Percentiles rank a stretch among this genome's conserved stretches.
phyloP scores from a whole-genome alignment of 2,888 invertebrate genomes.

The Pterostichus madidus region DNA sequence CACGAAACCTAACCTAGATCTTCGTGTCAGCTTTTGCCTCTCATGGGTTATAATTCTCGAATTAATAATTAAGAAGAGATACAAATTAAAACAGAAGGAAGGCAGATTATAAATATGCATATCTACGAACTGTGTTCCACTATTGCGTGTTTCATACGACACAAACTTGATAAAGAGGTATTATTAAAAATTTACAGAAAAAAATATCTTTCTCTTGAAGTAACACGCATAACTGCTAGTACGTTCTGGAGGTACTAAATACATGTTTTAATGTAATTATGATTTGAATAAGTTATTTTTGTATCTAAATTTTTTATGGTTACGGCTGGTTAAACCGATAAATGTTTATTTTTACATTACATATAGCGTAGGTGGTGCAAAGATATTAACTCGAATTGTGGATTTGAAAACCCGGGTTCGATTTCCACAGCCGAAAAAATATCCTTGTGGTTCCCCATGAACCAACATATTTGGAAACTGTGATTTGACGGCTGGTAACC shows the following conservation, averaged over 20 bases:
- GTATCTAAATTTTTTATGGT: no score
- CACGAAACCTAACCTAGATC: slow-evolving; percentile 1
- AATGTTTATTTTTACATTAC: no score
- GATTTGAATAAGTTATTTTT: background rate
- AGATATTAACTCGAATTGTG: no score
- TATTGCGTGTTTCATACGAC: slow-evolving; percentile 14
- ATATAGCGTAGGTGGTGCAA: no score
- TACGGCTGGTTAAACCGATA: no score
- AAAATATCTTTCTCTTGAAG: background rate
- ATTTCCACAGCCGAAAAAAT: no score
- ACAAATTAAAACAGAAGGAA: slow-evolving; percentile 25
- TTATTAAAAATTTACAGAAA: slow-evolving; percentile 38
- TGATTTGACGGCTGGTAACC: no score
- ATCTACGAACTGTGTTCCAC: background rate
- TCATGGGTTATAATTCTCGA: slow-evolving; percentile 18
- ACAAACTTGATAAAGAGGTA: slow-evolving; percentile 35
- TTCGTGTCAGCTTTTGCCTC: slow-evolving; percentile 27
- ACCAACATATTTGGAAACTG: no score
- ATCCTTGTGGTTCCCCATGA: no score
- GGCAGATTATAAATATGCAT: slow-evolving; percentile 42
- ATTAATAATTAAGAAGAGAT: slow-evolving; percentile 30
- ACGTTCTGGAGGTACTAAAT: slow-evolving; percentile 3
- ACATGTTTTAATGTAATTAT: background rate
- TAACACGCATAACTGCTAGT: slow-evolving; percentile 20
- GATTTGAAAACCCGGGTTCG: no score